Evolutionary conservation across 2,113 vertebrate genomes (phyloP), one percentile per base, ranked within the genome.

Genomic region (Gnathonemus longibarbis): DNA sequence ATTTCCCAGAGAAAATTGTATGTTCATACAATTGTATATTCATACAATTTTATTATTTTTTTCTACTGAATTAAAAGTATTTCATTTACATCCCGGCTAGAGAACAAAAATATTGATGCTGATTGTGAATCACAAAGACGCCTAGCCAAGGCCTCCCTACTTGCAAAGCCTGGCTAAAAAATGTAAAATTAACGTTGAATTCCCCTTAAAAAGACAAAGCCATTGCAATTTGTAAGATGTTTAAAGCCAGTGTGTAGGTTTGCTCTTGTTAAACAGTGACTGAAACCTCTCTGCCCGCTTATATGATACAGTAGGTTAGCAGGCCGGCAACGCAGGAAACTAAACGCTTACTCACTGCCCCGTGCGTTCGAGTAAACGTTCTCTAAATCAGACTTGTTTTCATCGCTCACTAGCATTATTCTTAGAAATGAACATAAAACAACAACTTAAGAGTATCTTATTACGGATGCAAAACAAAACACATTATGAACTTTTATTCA

Each of bases 401-500:
- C 8, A 62, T 45, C 31, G 11, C 15, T 80, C 74, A 80, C 35
- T 39, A 42, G 74, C 15, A 35, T 80, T 13, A 42, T 19, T 42
- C 39, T 42, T 39, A 80, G 5, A 80, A 80, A 21, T 80, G 0
- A 39, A 5, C 74, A 35, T 35, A 19, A 19, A 80, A 80, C 35
- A 19, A 42, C 74, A 19, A 8, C 13, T 80, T 19, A 19, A 5
- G 74, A 42, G 74, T 42, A 19, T 2, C 9, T 53, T 21, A 80
- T 27, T 56, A 27, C 19, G 17, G 1, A 77, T 52, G 50, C 66
- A n/a, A 5, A 90, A 3, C 74, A 49, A 49, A 70, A 88, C 19
- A 49, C 24, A 62, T n/a, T 24, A 31, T 48, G 11, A 13, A 52
- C 84, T 91, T 88, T 35, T 90, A 92, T 93, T 84, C 92, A 39